Base-by-base conservation (phyloP, 2,888 invertebrate genomes). In the Tyria jacobaeae region DNA sequence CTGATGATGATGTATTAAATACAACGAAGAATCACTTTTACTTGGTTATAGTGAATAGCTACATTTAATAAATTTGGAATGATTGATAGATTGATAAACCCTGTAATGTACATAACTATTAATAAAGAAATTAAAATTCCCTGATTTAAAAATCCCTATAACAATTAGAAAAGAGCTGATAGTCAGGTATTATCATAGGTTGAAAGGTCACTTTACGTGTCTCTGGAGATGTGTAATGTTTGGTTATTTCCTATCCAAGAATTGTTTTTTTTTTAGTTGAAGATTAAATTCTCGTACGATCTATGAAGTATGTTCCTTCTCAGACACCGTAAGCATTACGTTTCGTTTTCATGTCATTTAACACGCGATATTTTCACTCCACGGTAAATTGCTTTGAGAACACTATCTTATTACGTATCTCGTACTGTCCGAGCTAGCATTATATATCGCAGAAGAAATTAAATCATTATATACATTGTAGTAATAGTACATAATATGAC, bases 341-440 rank as follows among this genome's bases (percentile, higher is more conserved):
- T 62, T 55, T 4, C 34, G n/a, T 27, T 34, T 35, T n/a, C 34
- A 25, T 52, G 31, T 44, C 25, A 7, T 41, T 6, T 24, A 27
- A 25, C 71, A 74, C 64, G 72, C 71, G 34, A 74, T 67, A 44
- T 62, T 72, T 72, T 72, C 72, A 64, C 72, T 64, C 24, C 37
- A 1, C 27, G 24, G 17, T 24, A 34, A 47, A 37, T 53, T 53
- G 17, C 25, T 31, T 3, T 12, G 5, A 60, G 37, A 58, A 34
- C 35, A 47, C 34, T 52, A 59, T 53, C 48, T 53, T 54, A 47
- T 60, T 48, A 48, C 15, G 3, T 24, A 47, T 47, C 59, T 44
- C 17, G 25, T 25, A 24, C 34, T 17, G 15, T 41, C 53, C n/a
- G n/a, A n/a, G n/a, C n/a, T 48, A 27, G 52, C 9, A 52, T 57